Evolutionary conservation across 2,797 vertebrate species (phyloP).

Genomic region (Gymnocypris eckloni): DNA sequence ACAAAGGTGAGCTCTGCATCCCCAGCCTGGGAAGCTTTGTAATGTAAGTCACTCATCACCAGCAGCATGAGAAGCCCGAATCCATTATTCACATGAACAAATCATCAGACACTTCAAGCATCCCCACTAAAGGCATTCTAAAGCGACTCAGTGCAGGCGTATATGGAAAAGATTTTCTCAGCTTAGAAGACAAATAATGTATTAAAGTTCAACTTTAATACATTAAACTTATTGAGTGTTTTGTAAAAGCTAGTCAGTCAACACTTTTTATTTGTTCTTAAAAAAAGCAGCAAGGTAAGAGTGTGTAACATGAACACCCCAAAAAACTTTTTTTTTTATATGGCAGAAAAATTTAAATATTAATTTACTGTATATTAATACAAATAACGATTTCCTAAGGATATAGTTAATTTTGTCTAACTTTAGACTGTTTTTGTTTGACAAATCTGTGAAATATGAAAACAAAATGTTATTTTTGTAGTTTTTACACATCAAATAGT

Average conservation of each 20-base stretch:
- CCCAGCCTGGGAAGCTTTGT: slow-evolving; percentile 59
- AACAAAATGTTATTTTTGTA: not conserved
- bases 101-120: slow-evolving; percentile 60
- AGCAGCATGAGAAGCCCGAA: slow-evolving; percentile 45
- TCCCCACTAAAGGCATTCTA: slow-evolving; percentile 35
- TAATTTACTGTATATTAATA: not conserved
- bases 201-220: not conserved
- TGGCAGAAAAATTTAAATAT: not conserved
- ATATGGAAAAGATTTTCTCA: slow-evolving; percentile 18
- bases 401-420: not conserved
- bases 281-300: slow-evolving; percentile 7
- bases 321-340: not conserved
- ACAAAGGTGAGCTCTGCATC: slow-evolving; percentile 56
- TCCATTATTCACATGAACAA: slow-evolving; percentile 63
- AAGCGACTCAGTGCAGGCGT: slow-evolving; percentile 34
- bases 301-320: not conserved
- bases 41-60: slow-evolving; percentile 58
- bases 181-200: slow-evolving; percentile 15
- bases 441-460: not conserved
- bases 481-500: not conserved
- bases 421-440: not conserved
- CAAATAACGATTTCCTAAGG: not conserved
- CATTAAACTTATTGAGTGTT: slow-evolving; percentile 18
- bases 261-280: not conserved
- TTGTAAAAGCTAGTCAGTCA: slow-evolving; percentile 15